Evolutionary conservation across 2,888 invertebrate species (phyloP).

Genomic region (Aricia artaxerxes): DNA sequence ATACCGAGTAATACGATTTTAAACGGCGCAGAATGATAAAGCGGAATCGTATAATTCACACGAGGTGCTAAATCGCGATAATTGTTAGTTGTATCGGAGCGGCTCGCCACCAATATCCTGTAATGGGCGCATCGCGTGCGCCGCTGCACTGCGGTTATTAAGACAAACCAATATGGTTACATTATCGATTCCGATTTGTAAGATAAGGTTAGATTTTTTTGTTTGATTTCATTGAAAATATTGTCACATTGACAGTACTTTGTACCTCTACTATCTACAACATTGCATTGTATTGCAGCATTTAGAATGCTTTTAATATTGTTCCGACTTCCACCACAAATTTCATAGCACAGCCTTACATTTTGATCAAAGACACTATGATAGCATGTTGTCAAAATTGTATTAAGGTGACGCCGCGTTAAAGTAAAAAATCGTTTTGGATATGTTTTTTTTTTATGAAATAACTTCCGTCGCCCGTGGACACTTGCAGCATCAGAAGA

Average conservation of each 20-base stretch:
- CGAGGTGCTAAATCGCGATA: slow-evolving; percentile 28
- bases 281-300: no score
- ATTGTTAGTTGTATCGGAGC: slow-evolving; percentile 8
- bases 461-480: no score
- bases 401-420: no score
- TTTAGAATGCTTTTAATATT: no score
- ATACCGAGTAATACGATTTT: slow-evolving; percentile 3
- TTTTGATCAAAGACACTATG: no score
- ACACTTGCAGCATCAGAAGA: no score
- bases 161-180: slow-evolving; percentile 5
- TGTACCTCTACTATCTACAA: no score
- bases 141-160: slow-evolving; percentile 10
- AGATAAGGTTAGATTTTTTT: neutral
- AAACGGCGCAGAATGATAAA: neutral
- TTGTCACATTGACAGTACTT: neutral
- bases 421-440: no score
- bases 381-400: no score
- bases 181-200: neutral
- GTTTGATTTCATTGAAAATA: neutral
- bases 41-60: slow-evolving; percentile 12
- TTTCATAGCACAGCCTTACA: no score
- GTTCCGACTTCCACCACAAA: no score
- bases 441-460: no score
- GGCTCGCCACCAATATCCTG: slow-evolving; percentile 13
- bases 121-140: slow-evolving; percentile 24